A percentile compares a stretch with the other conserved stretches of the same genome.
These are phyloP conservation scores for Macrosoma leucophasiata DNA, from an alignment of 2,888 invertebrate genomes.

Conservation along the genomic window DNA sequence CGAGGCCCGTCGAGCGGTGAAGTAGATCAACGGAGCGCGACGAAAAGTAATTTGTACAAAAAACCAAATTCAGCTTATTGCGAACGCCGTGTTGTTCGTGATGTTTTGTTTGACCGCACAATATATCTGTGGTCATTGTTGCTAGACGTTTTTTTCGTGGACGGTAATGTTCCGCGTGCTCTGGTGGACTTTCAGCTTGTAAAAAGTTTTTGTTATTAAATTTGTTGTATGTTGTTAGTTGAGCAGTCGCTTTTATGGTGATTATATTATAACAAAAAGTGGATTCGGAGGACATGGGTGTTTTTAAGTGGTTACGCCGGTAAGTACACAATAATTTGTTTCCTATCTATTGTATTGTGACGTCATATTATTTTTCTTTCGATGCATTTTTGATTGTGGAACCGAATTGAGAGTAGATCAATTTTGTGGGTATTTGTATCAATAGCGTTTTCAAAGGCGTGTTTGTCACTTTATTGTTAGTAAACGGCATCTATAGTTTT, in stretches of 20 bases:
- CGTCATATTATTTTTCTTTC: no score
- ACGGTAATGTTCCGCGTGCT: conserved; percentile 65
- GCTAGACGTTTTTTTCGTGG: conserved; percentile 59
- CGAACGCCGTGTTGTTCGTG: conserved; percentile 67
- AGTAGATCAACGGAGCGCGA: conserved; percentile 70
- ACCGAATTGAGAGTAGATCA: no score
- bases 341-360: conserved; percentile 6
- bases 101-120: conserved; percentile 74
- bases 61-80: conserved; percentile 72
- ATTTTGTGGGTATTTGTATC: no score
- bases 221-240: conserved; percentile 23
- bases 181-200: conserved; percentile 43
- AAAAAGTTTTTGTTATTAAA: conserved; percentile 34
- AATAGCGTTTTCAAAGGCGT: no score
- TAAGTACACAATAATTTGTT: conserved; percentile 38
- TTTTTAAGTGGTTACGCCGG: conserved; percentile 72
- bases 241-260: conserved; percentile 12
- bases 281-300: conserved; percentile 66
- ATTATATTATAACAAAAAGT: conserved; percentile 36
- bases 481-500: no score
- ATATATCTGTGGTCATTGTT: conserved; percentile 71
- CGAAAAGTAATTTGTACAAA: conserved; percentile 74
- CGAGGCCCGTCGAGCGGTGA: conserved; percentile 51
- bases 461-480: no score
- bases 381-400: no score